Percentiles rank a stretch among this genome's conserved stretches.
These are phyloP conservation scores for Tinea pellionella DNA, from an alignment of 2,888 invertebrate species.

Conservation along the genomic window DNA sequence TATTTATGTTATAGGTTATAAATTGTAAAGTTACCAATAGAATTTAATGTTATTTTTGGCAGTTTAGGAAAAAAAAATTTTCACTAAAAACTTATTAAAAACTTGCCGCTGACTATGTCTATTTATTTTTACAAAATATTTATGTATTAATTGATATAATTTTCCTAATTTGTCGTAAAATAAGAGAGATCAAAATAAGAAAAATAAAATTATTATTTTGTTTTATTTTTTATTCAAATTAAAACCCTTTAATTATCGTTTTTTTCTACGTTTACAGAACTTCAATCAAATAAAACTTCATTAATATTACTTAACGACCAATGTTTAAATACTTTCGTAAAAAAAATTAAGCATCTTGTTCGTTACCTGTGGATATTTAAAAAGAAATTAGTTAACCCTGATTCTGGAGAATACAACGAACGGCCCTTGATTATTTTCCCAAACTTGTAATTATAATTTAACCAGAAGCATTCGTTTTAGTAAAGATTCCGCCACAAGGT, in stretches of 20 bases:
- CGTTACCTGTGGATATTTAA: slow-evolving; percentile 24
- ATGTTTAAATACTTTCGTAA: no score
- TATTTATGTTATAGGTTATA: slow-evolving; percentile 34
- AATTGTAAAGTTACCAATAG: slow-evolving; percentile 64
- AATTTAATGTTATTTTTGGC: slow-evolving; percentile 31
- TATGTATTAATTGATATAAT: slow-evolving; percentile 36
- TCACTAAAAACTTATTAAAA: slow-evolving; percentile 21
- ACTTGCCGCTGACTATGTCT: slow-evolving; percentile 49
- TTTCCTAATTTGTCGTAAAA: slow-evolving; percentile 48
- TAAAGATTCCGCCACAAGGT: no score
- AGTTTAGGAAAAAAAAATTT: slow-evolving; percentile 23
- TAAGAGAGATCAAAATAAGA: slow-evolving; percentile 53
- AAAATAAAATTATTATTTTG: slow-evolving; percentile 37
- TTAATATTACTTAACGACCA: no score
- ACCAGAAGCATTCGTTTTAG: no score
- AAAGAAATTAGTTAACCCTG: no score
- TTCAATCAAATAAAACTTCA: no score
- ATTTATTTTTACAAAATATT: slow-evolving; percentile 52
- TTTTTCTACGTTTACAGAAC: no score
- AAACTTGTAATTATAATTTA: no score
- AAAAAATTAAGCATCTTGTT: slow-evolving; percentile 19
- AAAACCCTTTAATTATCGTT: slow-evolving; percentile 18
- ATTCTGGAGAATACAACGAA: no score
- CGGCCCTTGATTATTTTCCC: no score
- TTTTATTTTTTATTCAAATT: slow-evolving; percentile 30